A percentile compares a stretch with the other conserved stretches of the same genome.
These are phyloP conservation scores for Muraenolepis orangiensis DNA, from an alignment of 2,797 vertebrate species.

Conservation along the genomic window DNA sequence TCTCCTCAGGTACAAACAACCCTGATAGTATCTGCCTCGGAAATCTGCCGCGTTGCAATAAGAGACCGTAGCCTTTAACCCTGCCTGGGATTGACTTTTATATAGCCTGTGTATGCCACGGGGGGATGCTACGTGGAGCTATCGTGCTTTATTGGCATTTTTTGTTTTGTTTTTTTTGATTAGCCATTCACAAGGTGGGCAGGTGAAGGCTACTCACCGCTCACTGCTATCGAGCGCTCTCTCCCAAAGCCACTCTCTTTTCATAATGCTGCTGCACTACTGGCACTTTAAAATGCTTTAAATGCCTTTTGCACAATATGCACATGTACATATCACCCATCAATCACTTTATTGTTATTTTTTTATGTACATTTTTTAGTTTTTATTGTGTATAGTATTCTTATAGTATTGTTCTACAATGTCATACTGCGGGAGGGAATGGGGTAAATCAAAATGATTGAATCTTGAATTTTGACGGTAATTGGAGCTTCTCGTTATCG, in stretches of 20 bases:
- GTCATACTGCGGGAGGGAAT: too few species aligned
- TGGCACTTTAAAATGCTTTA: too few species aligned
- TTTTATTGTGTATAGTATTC: too few species aligned
- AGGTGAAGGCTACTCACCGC: not conserved
- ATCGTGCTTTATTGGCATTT: not conserved
- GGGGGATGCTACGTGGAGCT: not conserved
- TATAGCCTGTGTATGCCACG: not conserved
- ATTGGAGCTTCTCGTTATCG: not conserved
- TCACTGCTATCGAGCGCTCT: not conserved
- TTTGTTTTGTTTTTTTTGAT: constrained; percentile 6
- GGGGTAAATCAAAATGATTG: too few species aligned
- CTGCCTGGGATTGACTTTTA: not conserved
- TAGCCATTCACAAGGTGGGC: not conserved
- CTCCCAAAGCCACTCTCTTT: too few species aligned
- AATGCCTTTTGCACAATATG: too few species aligned
- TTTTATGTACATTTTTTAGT: too few species aligned
- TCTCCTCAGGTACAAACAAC: constrained; percentile 24
- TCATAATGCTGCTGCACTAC: too few species aligned
- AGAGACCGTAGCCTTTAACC: constrained; percentile 30
- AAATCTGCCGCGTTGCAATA: constrained; percentile 42
- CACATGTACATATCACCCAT: too few species aligned
- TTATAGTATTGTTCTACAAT: too few species aligned
- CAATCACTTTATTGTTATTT: too few species aligned
- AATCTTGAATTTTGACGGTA: not conserved
- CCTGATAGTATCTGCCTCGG: constrained; percentile 42